Evolutionary conservation across 2,113 vertebrate species (phyloP).

Genomic region (Hippocampus guttulatus): DNA sequence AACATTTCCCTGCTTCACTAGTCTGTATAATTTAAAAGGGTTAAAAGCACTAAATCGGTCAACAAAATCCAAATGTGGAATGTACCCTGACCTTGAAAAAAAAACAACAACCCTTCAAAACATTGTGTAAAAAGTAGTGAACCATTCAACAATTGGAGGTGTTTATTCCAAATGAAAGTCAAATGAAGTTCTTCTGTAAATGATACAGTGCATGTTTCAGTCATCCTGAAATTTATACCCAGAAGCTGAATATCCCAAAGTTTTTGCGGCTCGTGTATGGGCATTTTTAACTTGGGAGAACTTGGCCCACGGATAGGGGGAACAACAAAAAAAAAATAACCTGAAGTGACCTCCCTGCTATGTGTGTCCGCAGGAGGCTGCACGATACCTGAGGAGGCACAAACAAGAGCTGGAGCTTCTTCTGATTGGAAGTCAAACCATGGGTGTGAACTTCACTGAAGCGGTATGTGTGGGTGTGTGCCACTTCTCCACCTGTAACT

Average conservation of each 20-base stretch:
- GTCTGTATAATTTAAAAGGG: too few species aligned
- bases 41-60: too few species aligned
- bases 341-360: not conserved
- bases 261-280: too few species aligned
- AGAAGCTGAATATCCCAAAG: not conserved
- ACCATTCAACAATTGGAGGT: not conserved
- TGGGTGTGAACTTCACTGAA: slow-evolving; percentile 80
- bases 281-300: not conserved
- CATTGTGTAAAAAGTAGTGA: not conserved
- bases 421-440: slow-evolving; percentile 72
- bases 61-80: too few species aligned
- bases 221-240: not conserved
- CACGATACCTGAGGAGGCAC: slow-evolving; percentile 77
- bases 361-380: slow-evolving; percentile 72
- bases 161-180: not conserved
- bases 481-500: not conserved
- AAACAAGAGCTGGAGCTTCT: slow-evolving; percentile 82
- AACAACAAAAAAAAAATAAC: not conserved
- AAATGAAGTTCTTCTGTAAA: not conserved
- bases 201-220: too few species aligned
- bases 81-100: too few species aligned
- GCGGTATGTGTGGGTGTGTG: slow-evolving; percentile 65
- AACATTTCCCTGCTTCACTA: too few species aligned
- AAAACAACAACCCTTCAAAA: not conserved
- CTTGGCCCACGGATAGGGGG: too few species aligned